Evolutionary conservation across 2,113 vertebrate genomes (phyloP).

Genomic region (Halcyon senegalensis): DNA sequence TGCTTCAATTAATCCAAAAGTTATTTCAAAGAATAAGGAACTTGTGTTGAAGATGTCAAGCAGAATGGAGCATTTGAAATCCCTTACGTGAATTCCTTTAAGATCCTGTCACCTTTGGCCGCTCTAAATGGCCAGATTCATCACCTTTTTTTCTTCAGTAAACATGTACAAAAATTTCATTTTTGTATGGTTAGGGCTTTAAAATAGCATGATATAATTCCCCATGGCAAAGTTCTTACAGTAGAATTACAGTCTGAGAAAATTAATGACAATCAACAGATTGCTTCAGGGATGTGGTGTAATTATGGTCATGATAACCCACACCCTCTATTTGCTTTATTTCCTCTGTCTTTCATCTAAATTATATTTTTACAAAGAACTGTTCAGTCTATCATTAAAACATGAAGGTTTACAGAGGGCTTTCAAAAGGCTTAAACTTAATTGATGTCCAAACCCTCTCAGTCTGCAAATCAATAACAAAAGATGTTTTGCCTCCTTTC

Average conservation of each 20-base stretch:
- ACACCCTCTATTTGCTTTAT: constrained; percentile 20
- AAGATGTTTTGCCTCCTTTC: constrained; percentile 65
- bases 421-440: constrained; percentile 48
- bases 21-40: neutral
- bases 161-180: neutral
- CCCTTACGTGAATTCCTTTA: neutral
- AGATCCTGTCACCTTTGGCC: neutral
- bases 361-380: constrained; percentile 46
- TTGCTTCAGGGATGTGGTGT: neutral
- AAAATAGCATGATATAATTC: neutral
- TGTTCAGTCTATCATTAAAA: constrained; percentile 45
- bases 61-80: neutral
- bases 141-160: neutral
- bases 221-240: constrained; percentile 1
- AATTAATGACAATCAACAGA: constrained; percentile 27
- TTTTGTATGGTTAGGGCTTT: constrained; percentile 1
- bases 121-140: neutral
- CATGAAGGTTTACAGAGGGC: constrained; percentile 18
- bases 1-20: neutral
- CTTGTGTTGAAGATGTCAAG: neutral
- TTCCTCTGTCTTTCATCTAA: constrained; percentile 22
- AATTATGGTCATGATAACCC: constrained; percentile 41
- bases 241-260: neutral
- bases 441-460: constrained; percentile 42
- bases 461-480: constrained; percentile 64